phyloP scores from a whole-genome alignment of 2,888 invertebrate genomes.

The Aphodius sticticus region DNA sequence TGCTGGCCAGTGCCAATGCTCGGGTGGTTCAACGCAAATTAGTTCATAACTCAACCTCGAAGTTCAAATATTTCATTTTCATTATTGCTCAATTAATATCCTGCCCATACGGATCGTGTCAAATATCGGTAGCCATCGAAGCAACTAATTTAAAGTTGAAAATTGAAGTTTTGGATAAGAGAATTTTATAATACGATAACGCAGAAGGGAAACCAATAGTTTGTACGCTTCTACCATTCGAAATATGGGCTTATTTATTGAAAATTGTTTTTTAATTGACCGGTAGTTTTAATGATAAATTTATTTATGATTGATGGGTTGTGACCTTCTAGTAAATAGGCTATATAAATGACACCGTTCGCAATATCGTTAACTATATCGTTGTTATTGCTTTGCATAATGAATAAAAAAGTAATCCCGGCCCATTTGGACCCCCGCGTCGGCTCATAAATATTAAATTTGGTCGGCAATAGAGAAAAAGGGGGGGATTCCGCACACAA shows the following conservation, averaged over 20 bases:
- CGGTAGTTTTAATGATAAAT: no score
- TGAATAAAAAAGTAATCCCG: background rate
- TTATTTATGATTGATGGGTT: no score
- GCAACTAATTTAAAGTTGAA: background rate
- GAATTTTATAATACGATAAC: background rate
- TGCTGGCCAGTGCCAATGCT: background rate
- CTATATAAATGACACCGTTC: background rate
- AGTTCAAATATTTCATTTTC: background rate
- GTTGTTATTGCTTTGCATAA: background rate
- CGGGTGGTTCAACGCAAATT: background rate
- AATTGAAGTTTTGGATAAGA: background rate
- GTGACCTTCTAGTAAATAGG: background rate
- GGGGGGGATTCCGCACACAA: slow-evolving; percentile 9
- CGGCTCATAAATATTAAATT: slow-evolving; percentile 24
- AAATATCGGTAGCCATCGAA: background rate
- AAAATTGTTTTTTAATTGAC: no score
- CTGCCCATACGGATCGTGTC: background rate
- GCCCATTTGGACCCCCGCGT: background rate
- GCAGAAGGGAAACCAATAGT: no score
- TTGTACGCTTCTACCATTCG: no score
- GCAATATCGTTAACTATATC: background rate
- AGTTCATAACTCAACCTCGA: slow-evolving; percentile 4
- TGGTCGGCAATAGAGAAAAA: slow-evolving; percentile 7
- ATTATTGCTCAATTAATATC: background rate
- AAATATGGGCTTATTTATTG: no score